Evolutionary conservation across 2,888 invertebrate genomes (phyloP).

Genomic region (Apodemia mormo): DNA sequence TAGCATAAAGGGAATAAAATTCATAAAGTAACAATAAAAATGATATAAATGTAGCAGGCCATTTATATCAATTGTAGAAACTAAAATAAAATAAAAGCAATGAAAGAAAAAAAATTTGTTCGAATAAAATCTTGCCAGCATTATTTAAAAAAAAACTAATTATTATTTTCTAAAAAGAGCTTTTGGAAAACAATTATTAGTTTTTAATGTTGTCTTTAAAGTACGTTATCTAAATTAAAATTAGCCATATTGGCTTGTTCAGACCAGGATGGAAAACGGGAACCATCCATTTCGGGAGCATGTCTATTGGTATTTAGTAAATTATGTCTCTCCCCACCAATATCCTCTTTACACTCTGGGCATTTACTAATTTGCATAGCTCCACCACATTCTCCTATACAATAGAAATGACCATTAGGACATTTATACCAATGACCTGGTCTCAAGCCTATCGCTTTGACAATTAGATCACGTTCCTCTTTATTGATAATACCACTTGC

Average conservation of each 20-base stretch:
- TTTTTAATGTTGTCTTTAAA: too few species aligned
- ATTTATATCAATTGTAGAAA: too few species aligned
- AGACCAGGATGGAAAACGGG: constrained; percentile 62
- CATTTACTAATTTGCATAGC: constrained; percentile 79
- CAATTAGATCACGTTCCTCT: constrained; percentile 76
- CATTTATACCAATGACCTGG: constrained; percentile 88
- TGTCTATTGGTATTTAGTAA: constrained; percentile 68
- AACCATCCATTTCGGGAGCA: constrained; percentile 79
- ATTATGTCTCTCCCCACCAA: constrained; percentile 68
- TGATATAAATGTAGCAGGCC: too few species aligned
- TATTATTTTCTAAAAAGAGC: too few species aligned
- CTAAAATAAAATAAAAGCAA: too few species aligned
- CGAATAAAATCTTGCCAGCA: too few species aligned
- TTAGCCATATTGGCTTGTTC: constrained; percentile 61
- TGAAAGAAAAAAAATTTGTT: too few species aligned
- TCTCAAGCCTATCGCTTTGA: constrained; percentile 77
- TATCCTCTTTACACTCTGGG: constrained; percentile 77
- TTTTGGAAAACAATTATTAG: too few species aligned
- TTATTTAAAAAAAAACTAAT: too few species aligned
- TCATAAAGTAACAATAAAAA: too few species aligned
- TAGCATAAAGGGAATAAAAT: too few species aligned
- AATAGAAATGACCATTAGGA: constrained; percentile 85
- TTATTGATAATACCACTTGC: constrained; percentile 44
- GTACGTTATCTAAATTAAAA: constrained; percentile 41
- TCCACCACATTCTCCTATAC: constrained; percentile 85